Evolutionary conservation across 2,888 invertebrate species (phyloP).

Genomic region (Paralinhomoeus sp.): DNA sequence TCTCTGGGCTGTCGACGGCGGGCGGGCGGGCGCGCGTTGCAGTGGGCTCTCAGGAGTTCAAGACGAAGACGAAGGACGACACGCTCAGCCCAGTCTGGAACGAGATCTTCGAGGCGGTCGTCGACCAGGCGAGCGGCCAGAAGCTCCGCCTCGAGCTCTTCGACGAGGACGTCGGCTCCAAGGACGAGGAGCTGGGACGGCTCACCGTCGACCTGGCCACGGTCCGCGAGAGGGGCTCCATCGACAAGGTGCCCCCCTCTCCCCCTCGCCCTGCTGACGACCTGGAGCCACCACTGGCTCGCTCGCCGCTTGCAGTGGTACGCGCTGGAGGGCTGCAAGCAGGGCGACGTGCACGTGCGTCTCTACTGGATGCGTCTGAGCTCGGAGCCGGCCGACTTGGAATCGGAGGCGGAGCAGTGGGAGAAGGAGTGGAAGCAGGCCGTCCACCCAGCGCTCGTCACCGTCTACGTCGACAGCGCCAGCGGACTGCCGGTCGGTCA

Average conservation of each 20-base stretch:
- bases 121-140: constrained; percentile 21
- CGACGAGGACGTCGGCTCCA: constrained; percentile 74
- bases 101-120: constrained; percentile 57
- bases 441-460: constrained; percentile 37
- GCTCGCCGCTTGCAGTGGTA: constrained; percentile 47
- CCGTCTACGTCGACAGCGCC: constrained; percentile 73
- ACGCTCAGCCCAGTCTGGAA: constrained; percentile 89
- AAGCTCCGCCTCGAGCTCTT: constrained; percentile 43
- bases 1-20: neutral
- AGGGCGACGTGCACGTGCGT: constrained; percentile 70
- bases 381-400: constrained; percentile 44
- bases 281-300: neutral
- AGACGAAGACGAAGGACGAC: constrained; percentile 77
- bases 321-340: constrained; percentile 75
- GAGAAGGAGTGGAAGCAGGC: constrained; percentile 10
- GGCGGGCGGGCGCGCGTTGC: constrained; percentile 31
- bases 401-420: constrained; percentile 36
- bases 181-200: constrained; percentile 82
- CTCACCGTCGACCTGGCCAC: constrained; percentile 33
- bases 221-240: constrained; percentile 44
- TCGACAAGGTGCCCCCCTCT: constrained; percentile 41
- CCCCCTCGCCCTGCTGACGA: neutral
- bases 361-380: constrained; percentile 67
- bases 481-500: constrained; percentile 45
- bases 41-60: constrained; percentile 76